phyloP scores from a whole-genome alignment of 2,797 vertebrate species.

The Perodicticus potto region DNA sequence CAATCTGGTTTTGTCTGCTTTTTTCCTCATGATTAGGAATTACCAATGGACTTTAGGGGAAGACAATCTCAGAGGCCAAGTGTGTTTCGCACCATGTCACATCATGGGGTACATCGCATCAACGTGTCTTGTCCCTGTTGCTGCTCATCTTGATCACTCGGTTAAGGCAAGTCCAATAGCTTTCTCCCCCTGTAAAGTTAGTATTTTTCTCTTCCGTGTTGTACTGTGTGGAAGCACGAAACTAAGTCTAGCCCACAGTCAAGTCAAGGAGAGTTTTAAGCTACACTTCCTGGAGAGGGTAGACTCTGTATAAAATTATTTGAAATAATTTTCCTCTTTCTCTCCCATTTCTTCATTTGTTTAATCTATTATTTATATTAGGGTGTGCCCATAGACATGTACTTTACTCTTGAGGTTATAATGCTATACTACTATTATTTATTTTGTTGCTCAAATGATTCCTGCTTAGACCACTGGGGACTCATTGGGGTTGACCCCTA shows the following conservation, averaged over 20 bases:
- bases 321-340: background rate
- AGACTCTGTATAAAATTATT: background rate
- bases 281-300: background rate
- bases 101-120: background rate
- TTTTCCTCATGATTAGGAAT: constrained; percentile 26
- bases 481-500: background rate
- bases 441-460: constrained; percentile 36
- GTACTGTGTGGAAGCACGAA: background rate
- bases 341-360: background rate
- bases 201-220: background rate
- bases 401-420: background rate
- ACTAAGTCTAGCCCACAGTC: background rate
- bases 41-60: background rate
- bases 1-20: background rate
- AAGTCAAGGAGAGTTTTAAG: constrained; percentile 3
- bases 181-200: background rate
- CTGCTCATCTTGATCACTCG: background rate
- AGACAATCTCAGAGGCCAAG: background rate
- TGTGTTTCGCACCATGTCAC: background rate
- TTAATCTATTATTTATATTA: background rate
- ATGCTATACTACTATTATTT: constrained; percentile 7
- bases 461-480: background rate
- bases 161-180: background rate
- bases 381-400: background rate
- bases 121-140: background rate